Conservation (phyloP, 2,113 vertebrate genomes). For the Caloenas nicobarica region DNA sequence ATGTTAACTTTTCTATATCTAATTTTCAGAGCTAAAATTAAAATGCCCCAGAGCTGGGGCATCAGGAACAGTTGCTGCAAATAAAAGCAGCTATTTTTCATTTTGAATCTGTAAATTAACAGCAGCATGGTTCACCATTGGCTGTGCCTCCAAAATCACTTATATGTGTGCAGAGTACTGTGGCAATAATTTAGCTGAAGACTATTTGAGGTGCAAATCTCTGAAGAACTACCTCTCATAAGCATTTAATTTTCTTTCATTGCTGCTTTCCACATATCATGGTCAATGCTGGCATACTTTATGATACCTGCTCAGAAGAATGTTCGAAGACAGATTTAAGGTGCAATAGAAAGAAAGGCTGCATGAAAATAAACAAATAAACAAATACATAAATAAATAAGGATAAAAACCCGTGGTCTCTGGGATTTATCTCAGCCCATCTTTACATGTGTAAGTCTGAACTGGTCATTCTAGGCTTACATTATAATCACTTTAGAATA, state of each 20-base stretch:
- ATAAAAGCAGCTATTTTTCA: neutral
- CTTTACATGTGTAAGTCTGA: neutral
- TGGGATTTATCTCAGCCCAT: neutral
- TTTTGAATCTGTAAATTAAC: neutral
- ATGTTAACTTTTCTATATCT: neutral
- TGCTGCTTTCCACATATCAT: neutral
- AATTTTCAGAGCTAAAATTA: neutral
- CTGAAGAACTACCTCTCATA: neutral
- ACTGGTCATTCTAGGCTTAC: neutral
- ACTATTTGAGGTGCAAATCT: neutral
- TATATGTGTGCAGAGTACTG: neutral
- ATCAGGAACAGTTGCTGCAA: neutral
- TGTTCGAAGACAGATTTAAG: neutral
- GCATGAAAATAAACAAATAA: neutral
- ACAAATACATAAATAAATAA: neutral
- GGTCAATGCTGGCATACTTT: neutral
- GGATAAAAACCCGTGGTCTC: neutral
- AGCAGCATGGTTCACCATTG: neutral
- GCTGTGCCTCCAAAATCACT: neutral
- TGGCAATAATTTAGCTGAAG: neutral
- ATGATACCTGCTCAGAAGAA: neutral
- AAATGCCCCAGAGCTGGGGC: neutral
- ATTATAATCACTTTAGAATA: neutral
- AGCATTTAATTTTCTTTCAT: neutral
- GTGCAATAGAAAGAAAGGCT: neutral